Evolutionary conservation across 1,140 invertebrate species (phyloP).

Genomic region (Drosophila azteca): DNA sequence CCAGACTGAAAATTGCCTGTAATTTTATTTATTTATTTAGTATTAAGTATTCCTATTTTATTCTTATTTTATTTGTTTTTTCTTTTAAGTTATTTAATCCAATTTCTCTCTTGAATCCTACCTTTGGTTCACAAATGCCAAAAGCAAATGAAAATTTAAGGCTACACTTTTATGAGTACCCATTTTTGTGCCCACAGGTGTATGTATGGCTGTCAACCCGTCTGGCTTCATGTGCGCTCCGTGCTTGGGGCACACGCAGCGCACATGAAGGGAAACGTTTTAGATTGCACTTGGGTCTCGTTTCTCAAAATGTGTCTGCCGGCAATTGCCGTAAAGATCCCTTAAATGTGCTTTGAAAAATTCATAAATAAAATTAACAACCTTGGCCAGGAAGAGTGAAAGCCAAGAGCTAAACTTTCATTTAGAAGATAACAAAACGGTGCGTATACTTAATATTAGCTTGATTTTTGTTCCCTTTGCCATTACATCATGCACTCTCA

Average conservation of each 20-base stretch:
- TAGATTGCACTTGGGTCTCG: slow-evolving; percentile 72
- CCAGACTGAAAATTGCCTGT: no score
- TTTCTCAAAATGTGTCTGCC: slow-evolving; percentile 62
- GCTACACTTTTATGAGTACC: no score
- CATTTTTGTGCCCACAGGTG: no score
- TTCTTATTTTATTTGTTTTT: no score
- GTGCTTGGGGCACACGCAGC: slow-evolving; percentile 21
- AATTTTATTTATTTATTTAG: no score
- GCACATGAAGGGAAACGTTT: slow-evolving; percentile 61
- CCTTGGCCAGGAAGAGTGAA: no score
- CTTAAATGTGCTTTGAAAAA: slow-evolving; percentile 35
- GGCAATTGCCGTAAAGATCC: slow-evolving; percentile 1
- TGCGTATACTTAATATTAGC: slow-evolving; percentile 49
- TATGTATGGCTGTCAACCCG: slow-evolving; percentile 3
- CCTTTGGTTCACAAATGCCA: no score
- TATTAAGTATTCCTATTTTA: no score
- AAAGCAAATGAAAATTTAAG: no score
- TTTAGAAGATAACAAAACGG: not conserved
- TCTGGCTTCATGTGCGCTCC: slow-evolving; percentile 21
- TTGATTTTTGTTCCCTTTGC: slow-evolving; percentile 12
- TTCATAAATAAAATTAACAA: slow-evolving; percentile 27
- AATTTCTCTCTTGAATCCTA: no score
- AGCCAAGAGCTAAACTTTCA: no score
- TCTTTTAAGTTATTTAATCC: no score
- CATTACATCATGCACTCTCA: slow-evolving; percentile 11